These are phyloP conservation scores for Microplitis demolitor DNA, from an alignment of 1,140 invertebrate species.

Conservation along the genomic window DNA sequence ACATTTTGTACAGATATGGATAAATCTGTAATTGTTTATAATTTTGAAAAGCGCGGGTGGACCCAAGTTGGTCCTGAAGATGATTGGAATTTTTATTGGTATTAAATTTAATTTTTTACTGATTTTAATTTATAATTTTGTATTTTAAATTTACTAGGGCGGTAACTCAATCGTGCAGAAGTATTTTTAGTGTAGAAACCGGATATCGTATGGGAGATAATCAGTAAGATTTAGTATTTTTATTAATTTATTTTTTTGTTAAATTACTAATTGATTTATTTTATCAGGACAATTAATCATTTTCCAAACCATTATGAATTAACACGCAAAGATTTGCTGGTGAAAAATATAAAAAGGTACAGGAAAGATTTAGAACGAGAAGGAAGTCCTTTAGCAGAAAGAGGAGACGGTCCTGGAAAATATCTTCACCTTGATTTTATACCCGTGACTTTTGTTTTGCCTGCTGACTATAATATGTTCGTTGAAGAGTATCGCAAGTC, in stretches of 20 bases:
- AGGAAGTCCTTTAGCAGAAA: conserved; percentile 83
- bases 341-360: conserved; percentile 95
- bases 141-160: conserved; percentile 65
- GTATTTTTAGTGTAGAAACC: conserved; percentile 90
- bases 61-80: conserved; percentile 88
- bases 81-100: conserved; percentile 98
- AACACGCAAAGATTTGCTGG: conserved; percentile 90
- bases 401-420: conserved; percentile 74
- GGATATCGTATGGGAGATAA: conserved; percentile 91
- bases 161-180: conserved; percentile 85
- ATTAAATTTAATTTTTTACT: conserved; percentile 26
- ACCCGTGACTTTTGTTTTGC: conserved; percentile 90
- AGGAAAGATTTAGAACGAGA: conserved; percentile 89
- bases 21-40: conserved; percentile 92
- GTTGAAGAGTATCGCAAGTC: conserved; percentile 92
- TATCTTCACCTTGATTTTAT: conserved; percentile 88
- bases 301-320: conserved; percentile 95
- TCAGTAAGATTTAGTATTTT: conserved; percentile 66
- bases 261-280: conserved; percentile 7
- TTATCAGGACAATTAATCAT: conserved; percentile 79
- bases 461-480: conserved; percentile 94
- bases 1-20: conserved; percentile 91
- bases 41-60: conserved; percentile 94
- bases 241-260: conserved; percentile 40
- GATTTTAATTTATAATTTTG: too few relatives aligned